Evolutionary conservation across 2,888 invertebrate genomes (phyloP), one percentile per base, ranked within the genome.

Genomic region (Agrilus cyanescens): DNA sequence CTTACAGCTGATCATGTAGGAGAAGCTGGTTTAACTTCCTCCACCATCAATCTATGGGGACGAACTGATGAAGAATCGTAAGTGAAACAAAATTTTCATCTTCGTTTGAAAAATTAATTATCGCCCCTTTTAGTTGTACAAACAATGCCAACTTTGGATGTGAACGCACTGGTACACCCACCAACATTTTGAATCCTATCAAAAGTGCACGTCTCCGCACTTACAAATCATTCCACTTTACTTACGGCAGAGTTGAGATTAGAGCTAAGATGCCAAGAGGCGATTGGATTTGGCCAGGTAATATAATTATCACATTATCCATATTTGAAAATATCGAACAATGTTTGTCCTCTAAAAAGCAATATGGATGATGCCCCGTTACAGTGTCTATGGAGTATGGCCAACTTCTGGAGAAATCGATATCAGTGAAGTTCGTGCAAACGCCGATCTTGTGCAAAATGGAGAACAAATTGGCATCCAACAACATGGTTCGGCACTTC

Each of bases 391-490:
- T 58, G 81, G 82, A 2, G 61, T 66, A 1, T 83, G 82, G 82
- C 82, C 82, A 1, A 59, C 75, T 4, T 82, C 81, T 16, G 84
- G 83, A 4, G 82, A 83, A 66, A 82, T 84, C 46, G 82, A 83
- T 57, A 61, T 85, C 32, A 65, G 75, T 43, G 82, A 83, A 60
- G 72, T 75, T 20, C 71, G 82, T 33, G 82, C 83, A 38, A 80
- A 80, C 59, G 66, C 67, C 18, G 59, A 73, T 14, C 46, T 59
- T 1, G 16, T 33, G 7, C 42, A 48, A 1, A 66, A 71, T 40
- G 72, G 70, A n/a, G 57, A 62, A 1, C 67, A 76, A 53, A 75
- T 80, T 50, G 80, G 80, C 3, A 67, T 69, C 2, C 72, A 78
- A 51, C 71, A 74, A 58, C 69, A 70, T 10, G 71, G 70, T 20